Conservation (phyloP, 2,113 vertebrate species). For the Mustelus asterias region DNA sequence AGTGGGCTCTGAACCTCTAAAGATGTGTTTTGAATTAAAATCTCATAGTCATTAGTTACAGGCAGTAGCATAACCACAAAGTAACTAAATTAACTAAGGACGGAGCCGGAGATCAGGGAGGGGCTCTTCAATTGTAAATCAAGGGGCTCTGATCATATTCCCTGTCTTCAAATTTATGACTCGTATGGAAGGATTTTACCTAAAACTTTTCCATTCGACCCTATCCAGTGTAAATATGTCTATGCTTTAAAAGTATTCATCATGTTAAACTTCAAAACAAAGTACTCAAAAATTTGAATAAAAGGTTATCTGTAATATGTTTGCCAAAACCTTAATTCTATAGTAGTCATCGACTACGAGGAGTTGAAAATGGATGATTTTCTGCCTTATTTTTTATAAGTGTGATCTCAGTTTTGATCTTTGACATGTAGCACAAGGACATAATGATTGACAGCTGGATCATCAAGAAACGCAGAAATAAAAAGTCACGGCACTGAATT, state of each 20-base stretch:
- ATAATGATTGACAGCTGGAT: background rate
- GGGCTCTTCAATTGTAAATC: background rate
- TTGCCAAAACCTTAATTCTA: background rate
- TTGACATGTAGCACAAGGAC: background rate
- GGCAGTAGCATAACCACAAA: background rate
- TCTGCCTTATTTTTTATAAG: background rate
- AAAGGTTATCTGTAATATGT: background rate
- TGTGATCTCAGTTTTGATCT: background rate
- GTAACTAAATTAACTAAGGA: background rate
- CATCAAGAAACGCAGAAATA: background rate
- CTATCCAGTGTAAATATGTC: background rate
- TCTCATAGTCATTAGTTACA: conserved; percentile 12
- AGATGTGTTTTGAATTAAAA: conserved; percentile 15
- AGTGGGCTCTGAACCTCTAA: background rate
- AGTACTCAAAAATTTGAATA: background rate
- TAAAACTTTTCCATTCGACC: background rate
- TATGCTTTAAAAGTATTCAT: background rate
- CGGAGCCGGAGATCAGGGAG: background rate
- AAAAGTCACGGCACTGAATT: background rate
- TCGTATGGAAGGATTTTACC: background rate
- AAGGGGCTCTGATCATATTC: background rate
- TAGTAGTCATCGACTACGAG: background rate
- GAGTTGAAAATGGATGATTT: background rate
- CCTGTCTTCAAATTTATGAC: background rate
- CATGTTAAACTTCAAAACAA: background rate